These are phyloP conservation scores for Hypotaenidia okinawae DNA, from an alignment of 2,797 vertebrate genomes.

Conservation along the genomic window DNA sequence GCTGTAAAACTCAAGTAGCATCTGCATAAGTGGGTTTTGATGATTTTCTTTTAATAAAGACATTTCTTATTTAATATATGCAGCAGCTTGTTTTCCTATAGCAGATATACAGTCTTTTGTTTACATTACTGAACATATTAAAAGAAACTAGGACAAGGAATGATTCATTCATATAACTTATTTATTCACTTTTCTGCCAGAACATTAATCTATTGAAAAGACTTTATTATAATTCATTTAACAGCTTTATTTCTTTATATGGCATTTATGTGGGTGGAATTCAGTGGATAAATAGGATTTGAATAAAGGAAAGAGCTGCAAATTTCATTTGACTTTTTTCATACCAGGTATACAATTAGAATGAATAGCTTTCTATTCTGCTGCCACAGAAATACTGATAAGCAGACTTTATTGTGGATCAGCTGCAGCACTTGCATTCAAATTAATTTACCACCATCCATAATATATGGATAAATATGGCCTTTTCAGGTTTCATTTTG, in stretches of 20 bases:
- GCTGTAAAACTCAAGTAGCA: slow-evolving; percentile 55
- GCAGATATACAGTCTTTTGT: slow-evolving; percentile 27
- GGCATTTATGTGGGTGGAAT: slow-evolving; percentile 37
- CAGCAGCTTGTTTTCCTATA: slow-evolving; percentile 20
- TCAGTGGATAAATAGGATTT: slow-evolving; percentile 8
- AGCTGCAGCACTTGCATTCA: background rate
- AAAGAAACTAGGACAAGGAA: slow-evolving; percentile 49
- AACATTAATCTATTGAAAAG: slow-evolving; percentile 20
- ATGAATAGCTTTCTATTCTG: background rate
- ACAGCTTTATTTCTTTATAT: slow-evolving; percentile 38
- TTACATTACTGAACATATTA: slow-evolving; percentile 27
- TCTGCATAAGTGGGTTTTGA: slow-evolving; percentile 49
- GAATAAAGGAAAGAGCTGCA: slow-evolving; percentile 35
- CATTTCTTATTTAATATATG: slow-evolving; percentile 26
- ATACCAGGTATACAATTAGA: slow-evolving; percentile 30
- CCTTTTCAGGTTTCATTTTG: background rate
- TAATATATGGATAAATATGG: background rate
- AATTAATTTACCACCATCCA: background rate
- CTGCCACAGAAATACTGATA: background rate
- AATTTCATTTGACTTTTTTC: slow-evolving; percentile 33
- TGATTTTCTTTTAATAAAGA: slow-evolving; percentile 48
- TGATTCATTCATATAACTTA: slow-evolving; percentile 16
- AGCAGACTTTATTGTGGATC: background rate
- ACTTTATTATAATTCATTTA: slow-evolving; percentile 41
- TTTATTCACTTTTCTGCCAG: slow-evolving; percentile 26